Conservation (phyloP, 2,113 vertebrate genomes). For the Sialia sialis region DNA sequence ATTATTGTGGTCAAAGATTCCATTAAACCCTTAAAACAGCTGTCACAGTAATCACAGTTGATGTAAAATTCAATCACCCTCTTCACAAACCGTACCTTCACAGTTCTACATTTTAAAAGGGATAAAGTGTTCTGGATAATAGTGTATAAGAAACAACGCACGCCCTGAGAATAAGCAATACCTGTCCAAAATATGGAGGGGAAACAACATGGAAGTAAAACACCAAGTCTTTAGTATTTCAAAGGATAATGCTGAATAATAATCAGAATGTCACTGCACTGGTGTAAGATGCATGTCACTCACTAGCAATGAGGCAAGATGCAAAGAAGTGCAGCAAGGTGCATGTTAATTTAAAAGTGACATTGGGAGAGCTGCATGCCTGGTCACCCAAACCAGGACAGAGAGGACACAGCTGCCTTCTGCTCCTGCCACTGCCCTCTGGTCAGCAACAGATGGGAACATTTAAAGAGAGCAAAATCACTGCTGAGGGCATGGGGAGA, state of each 20-base stretch:
- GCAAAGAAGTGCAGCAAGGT: background rate
- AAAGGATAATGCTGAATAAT: background rate
- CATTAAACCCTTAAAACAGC: background rate
- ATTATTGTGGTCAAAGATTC: background rate
- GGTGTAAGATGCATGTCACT: background rate
- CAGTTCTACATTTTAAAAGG: background rate
- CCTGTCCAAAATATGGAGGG: background rate
- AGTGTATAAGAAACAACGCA: background rate
- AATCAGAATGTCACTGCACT: background rate
- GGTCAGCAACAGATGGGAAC: background rate
- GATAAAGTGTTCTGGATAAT: background rate
- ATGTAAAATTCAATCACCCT: background rate
- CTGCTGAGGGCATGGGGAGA: fast-evolving
- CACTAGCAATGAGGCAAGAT: background rate
- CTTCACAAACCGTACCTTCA: background rate
- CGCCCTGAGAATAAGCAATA: background rate
- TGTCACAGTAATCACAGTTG: background rate
- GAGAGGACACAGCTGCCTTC: background rate
- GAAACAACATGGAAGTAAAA: background rate
- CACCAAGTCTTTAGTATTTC: background rate
- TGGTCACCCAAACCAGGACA: background rate
- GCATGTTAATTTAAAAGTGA: background rate
- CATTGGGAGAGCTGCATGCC: background rate
- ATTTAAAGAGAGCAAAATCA: background rate
- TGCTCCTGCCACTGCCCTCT: background rate